Conservation (phyloP, 2,888 invertebrate genomes). For the Melinopterus prodromus region DNA sequence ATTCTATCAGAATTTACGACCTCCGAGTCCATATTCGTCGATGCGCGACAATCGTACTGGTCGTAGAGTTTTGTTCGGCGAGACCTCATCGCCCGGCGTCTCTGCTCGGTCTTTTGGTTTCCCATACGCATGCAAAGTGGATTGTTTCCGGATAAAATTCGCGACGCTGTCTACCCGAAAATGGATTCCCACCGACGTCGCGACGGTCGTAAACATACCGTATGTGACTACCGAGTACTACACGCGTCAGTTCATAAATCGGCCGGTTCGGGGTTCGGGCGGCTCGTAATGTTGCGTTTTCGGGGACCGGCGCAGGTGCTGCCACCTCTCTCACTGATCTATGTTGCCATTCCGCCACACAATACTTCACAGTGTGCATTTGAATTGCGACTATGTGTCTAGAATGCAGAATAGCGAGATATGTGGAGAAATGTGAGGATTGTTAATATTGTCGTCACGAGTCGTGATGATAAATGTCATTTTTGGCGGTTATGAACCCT, state of each 20-base stretch:
- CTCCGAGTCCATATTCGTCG: constrained; percentile 18
- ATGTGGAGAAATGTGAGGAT: neutral
- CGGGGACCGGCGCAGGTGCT: neutral
- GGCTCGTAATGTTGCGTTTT: neutral
- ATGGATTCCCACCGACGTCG: neutral
- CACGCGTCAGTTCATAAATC: neutral
- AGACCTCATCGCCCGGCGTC: neutral
- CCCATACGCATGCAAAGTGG: neutral
- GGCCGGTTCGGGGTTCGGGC: neutral
- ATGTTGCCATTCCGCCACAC: neutral
- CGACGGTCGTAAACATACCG: constrained; percentile 4
- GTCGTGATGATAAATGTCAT: too few relatives aligned
- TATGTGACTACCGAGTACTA: neutral
- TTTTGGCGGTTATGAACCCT: too few relatives aligned
- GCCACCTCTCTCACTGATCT: neutral
- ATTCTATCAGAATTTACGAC: constrained; percentile 24
- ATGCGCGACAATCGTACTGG: constrained; percentile 18
- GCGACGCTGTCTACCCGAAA: neutral
- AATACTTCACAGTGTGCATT: neutral
- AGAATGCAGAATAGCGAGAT: neutral
- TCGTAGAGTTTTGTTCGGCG: neutral
- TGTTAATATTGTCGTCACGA: neutral
- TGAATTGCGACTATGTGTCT: neutral
- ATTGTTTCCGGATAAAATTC: neutral
- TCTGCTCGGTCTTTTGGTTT: neutral